Conservation (phyloP, 2,888 invertebrate species). For the Lasioglossum zephyrum region DNA sequence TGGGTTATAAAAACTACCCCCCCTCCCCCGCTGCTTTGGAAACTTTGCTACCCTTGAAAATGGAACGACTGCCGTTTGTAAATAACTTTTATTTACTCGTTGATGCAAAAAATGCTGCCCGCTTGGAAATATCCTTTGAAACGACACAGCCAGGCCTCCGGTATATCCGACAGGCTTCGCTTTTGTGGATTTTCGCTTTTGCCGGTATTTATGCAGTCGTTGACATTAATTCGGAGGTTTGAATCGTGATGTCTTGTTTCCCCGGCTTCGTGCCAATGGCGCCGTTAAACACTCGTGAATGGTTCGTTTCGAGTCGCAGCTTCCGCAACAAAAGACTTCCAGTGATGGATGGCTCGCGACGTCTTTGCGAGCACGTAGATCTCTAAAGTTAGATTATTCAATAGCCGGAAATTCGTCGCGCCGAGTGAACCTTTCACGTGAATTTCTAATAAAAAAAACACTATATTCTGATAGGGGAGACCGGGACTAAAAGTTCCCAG, state of each 20-base stretch:
- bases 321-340: not conserved
- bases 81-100: constrained; percentile 8
- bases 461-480: not conserved
- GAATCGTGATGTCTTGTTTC: not conserved
- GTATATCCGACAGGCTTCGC: not conserved
- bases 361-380: not conserved
- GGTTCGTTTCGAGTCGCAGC: not conserved
- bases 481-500: too few relatives aligned
- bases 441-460: not conserved
- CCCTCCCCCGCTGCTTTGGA: not conserved
- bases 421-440: not conserved
- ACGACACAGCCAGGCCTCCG: not conserved
- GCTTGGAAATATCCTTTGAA: not conserved
- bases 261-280: not conserved
- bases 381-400: not conserved
- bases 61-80: not conserved
- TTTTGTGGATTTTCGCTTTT: constrained; percentile 9
- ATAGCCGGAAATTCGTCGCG: not conserved
- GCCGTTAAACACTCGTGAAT: not conserved
- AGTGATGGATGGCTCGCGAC: not conserved
- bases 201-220: not conserved
- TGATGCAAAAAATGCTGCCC: not conserved
- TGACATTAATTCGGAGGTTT: constrained; percentile 6
- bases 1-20: not conserved
- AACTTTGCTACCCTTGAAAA: not conserved